Base-by-base conservation (phyloP, 2,888 invertebrate species). In the Empis stercorea region DNA sequence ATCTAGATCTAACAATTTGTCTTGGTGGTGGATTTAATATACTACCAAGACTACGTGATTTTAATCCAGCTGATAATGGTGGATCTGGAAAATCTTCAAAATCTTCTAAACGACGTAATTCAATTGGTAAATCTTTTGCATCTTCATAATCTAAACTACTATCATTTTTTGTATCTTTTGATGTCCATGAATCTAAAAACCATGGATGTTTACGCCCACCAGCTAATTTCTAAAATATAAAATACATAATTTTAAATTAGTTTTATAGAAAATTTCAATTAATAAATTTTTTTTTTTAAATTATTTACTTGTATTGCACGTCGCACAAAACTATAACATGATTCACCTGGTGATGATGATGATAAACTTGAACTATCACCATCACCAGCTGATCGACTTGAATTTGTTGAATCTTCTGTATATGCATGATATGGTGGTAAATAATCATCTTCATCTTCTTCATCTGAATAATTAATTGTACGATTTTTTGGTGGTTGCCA, bases 301-400 rank as follows among this genome's bases (percentile, higher is more conserved):
- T 20, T 9, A 47, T 50, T 56, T 64, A 79, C 79, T 70, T 80
- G 84, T 44, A 93, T 76, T 11, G 92, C 92, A 59, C 88, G 76
- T 42, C 92, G 75, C 6, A 93, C 89, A 65, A 93, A 93, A 58
- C 91, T 91, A 69, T 93, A 93, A 65, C 93, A 93, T 4, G 91
- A 91, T 71, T 92, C 92, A 62, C 91, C 91, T 5, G 92, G 92
- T 52, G 88, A 89, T 0, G 69, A 69, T n/a, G 69, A 69, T 7
- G 89, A 89, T 34, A 91, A 75, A 52, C 88, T 89, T 17, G 91
- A 89, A 52, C 87, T 88, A 57, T 88, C 87, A 16, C 65, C 71
- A 68, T 61, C 74, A 55, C 59, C 78, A 67, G 64, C 76, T 44
- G 72, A 74, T 43, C 75, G 69, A 47, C 73, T 74, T 4, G 81